A percentile compares a stretch with the other conserved stretches of the same genome.
These are phyloP conservation scores for Tenthredo mesomela DNA, from an alignment of 2,888 invertebrate species.

Conservation along the genomic window DNA sequence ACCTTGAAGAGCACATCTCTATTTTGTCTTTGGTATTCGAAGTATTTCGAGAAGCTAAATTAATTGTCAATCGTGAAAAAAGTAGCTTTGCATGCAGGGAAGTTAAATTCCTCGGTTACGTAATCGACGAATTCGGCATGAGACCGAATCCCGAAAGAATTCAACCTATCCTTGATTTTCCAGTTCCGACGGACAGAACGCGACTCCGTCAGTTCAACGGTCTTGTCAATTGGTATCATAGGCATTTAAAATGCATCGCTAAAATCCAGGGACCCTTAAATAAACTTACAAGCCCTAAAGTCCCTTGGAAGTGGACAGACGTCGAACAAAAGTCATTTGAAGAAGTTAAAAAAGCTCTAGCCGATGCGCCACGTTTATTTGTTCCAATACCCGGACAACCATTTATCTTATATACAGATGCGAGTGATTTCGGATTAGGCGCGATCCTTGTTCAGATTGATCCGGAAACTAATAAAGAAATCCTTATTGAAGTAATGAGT, in stretches of 20 bases:
- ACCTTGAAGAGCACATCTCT: constrained; percentile 5
- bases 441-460: constrained; percentile 57
- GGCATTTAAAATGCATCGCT: constrained; percentile 18
- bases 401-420: constrained; percentile 55
- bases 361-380: constrained; percentile 49
- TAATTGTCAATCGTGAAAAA: constrained; percentile 56
- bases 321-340: constrained; percentile 56
- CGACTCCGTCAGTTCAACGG: constrained; percentile 35
- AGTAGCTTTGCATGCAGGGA: constrained; percentile 52
- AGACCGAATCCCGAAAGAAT: constrained; percentile 57
- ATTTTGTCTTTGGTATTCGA: constrained; percentile 10
- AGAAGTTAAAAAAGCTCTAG: constrained; percentile 46
- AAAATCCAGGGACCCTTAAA: constrained; percentile 24
- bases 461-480: constrained; percentile 50
- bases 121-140: constrained; percentile 56
- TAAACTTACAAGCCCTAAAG: constrained; percentile 29
- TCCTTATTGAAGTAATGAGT: constrained; percentile 50
- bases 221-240: constrained; percentile 52
- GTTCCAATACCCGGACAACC: constrained; percentile 54
- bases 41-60: constrained; percentile 50
- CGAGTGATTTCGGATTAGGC: constrained; percentile 57
- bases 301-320: constrained; percentile 30
- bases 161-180: constrained; percentile 49
- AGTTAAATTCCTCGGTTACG: constrained; percentile 52
- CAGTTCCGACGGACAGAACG: constrained; percentile 10